Evolutionary conservation across 2,888 invertebrate species (phyloP), one percentile per base, ranked within the genome.

Genomic region (Plemyria rubiginata): DNA sequence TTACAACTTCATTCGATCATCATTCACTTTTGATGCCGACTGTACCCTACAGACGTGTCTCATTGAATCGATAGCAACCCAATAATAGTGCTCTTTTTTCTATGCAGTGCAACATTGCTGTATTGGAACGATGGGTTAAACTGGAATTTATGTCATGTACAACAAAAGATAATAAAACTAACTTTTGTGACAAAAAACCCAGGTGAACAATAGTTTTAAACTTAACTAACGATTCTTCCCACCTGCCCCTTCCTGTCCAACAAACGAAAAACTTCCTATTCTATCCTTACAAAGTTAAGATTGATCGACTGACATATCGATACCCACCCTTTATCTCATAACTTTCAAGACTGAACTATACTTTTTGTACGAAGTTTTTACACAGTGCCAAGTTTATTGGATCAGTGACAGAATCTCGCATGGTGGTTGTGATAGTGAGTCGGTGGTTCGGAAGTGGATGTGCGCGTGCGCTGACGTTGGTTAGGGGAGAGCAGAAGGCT

Each of bases 391-490:
- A 70, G 57, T 54, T 54, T 36, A 36, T 36, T 50, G 22, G 29
- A 45, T 52, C 53, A 45, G 54, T 51, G 50, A 49, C 57, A 54
- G 53, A 58, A 36, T 58, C 49, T 60, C 59, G 59, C 15, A 63
- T 68, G 67, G 67, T 70, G 69, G 65, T 62, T 53, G 55, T 60
- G 57, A 62, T 55, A 53, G 48, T 57, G 57, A 51, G 63, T 62
- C 11, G 61, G 70, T 72, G 72, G 71, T 71, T 70, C 68, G 75
- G 70, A 82, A 80, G 84, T 81, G 87, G 84, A 82, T 85, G 81
- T 82, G 90, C 84, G 91, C 86, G 85, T 86, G 90, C 86, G 88
- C 66, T 56, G 65, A 52, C 85, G 88, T 92, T 92, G 91, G 93
- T 86, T 80, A 72, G 79, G 71, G 71, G 80, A 81, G 78, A 74